Base-by-base conservation (phyloP, 2,888 invertebrate species). In the Theristus sp. region DNA sequence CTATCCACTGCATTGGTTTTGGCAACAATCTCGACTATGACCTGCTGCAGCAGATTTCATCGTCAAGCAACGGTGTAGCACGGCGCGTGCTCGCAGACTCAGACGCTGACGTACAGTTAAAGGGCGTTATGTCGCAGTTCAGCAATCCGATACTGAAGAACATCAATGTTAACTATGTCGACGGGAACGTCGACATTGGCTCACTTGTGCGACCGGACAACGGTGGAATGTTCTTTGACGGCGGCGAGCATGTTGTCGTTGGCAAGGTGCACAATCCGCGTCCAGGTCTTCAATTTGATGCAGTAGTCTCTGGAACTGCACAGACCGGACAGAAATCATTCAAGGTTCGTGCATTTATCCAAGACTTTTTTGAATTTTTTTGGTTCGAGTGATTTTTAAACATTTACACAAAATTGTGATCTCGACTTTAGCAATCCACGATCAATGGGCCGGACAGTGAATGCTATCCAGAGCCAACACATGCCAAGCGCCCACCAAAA, bases 51-150 rank as follows among this genome's bases (percentile, higher is more conserved):
- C 20, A 24, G 49, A 70, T 85, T 55, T 81, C 84, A 0, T 75
- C 82, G 25, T 80, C 81, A 62, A 84, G 84, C 74, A 77, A 77
- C 31, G 85, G 84, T 2, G 82, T 84, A 73, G 81, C 82, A 67
- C 76, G 84, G 1, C 82, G 82, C 71, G 84, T 86, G 65, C 84
- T 84, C 74, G 84, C 83, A 71, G 83, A 81, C n/a, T 79, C 82
- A 0, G 84, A 84, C 71, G 82, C 84, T 1, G 79, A 81, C 63
- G 73, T 82, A 53, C 84, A 85, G 72, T 76, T 85, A 55, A 76
- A 61, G 22, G 64, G 65, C 62, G 17, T 38, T 6, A 17, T n/a
- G n/a, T n/a, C n/a, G n/a, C n/a, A n/a, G n/a, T 38, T 38, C 6
- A 13, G 38, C 38, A 17, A 38, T 38, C 38, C 38, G 38, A 38